Percentiles rank a stretch among this genome's conserved stretches.
Conservation (phyloP, 2,888 invertebrate species). For the Calliopum simillimum region DNA sequence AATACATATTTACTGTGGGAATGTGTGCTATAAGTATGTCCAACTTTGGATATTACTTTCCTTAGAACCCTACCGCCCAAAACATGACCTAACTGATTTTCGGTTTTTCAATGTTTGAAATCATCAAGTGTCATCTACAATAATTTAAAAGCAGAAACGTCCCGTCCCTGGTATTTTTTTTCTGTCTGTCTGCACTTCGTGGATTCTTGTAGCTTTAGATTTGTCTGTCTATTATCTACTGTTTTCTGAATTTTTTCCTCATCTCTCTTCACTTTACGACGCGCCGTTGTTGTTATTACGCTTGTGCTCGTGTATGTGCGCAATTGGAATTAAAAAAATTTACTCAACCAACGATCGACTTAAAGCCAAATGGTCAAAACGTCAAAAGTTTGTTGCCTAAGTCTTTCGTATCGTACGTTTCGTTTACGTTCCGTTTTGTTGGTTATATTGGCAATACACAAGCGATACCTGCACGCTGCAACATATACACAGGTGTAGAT, state of each 20-base stretch:
- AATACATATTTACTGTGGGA: too few species aligned
- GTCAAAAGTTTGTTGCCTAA: conserved; percentile 28
- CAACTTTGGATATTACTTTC: too few species aligned
- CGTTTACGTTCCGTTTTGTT: neutral
- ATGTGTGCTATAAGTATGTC: too few species aligned
- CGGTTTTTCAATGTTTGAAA: too few species aligned
- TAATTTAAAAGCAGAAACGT: too few species aligned
- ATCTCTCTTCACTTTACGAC: neutral
- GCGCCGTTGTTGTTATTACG: neutral
- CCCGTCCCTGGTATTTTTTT: too few species aligned
- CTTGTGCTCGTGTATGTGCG: conserved; percentile 26
- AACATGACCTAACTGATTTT: too few species aligned
- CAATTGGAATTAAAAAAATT: neutral
- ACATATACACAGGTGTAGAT: conserved; percentile 25
- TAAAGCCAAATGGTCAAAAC: conserved; percentile 10
- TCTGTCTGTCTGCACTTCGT: too few species aligned
- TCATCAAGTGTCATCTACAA: too few species aligned
- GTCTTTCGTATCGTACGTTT: conserved; percentile 24
- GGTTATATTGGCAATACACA: neutral
- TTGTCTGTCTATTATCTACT: too few species aligned
- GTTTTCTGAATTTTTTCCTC: neutral
- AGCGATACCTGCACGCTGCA: conserved; percentile 19
- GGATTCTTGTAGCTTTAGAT: too few species aligned
- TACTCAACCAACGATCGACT: conserved; percentile 10
- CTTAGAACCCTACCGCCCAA: too few species aligned